These are phyloP conservation scores for Chloroclysta siterata DNA, from an alignment of 2,888 invertebrate genomes.

Conservation along the genomic window DNA sequence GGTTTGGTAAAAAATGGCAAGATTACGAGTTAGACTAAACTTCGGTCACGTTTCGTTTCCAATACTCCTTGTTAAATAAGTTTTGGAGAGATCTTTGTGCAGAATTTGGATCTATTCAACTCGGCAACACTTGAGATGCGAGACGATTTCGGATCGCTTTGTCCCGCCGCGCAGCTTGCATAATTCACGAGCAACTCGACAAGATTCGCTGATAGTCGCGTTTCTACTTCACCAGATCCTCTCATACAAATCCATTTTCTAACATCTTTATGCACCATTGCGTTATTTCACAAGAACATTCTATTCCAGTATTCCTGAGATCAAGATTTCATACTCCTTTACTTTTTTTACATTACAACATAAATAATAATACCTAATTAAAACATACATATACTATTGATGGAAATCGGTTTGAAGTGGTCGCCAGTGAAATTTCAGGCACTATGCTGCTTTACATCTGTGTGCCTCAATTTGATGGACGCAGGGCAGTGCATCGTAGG, in stretches of 20 bases:
- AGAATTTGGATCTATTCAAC: constrained; percentile 7
- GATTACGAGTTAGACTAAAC: neutral
- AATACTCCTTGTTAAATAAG: constrained; percentile 4
- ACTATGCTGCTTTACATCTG: too few species aligned
- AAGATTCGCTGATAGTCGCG: neutral
- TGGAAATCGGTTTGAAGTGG: too few species aligned
- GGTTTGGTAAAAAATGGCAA: neutral
- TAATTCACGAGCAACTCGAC: constrained; percentile 2
- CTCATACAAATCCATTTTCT: neutral
- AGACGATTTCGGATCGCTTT: constrained; percentile 5
- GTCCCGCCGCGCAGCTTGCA: constrained; percentile 5
- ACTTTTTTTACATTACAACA: too few species aligned
- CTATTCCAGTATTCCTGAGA: neutral
- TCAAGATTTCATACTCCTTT: too few species aligned
- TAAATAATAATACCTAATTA: too few species aligned
- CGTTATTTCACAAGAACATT: neutral
- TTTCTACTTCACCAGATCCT: neutral
- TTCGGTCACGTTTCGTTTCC: constrained; percentile 2
- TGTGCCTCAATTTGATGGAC: too few species aligned
- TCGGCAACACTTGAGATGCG: neutral
- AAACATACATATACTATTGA: too few species aligned
- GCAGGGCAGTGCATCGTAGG: too few species aligned
- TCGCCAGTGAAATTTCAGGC: too few species aligned
- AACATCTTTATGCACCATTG: neutral
- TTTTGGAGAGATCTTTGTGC: constrained; percentile 1